Evolutionary conservation across 2,797 vertebrate species (phyloP).

Genomic region (Amphiprion clarkii): DNA sequence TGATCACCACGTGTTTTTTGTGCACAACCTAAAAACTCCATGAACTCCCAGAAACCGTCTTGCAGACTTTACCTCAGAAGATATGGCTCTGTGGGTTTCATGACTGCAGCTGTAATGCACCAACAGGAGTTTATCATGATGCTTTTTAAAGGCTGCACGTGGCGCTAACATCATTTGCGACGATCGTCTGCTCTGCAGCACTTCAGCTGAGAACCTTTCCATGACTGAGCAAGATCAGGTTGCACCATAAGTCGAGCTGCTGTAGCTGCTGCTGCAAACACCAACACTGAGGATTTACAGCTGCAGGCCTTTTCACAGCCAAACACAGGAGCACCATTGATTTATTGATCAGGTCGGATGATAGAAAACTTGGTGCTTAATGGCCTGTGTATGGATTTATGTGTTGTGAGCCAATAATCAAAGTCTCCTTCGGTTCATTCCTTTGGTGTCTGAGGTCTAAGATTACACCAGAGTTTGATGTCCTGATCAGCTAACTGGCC

Average conservation of each 20-base stretch:
- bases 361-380: slow-evolving; percentile 52
- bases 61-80: neutral
- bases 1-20: neutral
- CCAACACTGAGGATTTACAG: slow-evolving; percentile 42
- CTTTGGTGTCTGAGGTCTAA: slow-evolving; percentile 34
- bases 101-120: neutral
- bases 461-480: slow-evolving; percentile 52
- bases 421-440: slow-evolving; percentile 42
- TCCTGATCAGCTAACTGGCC: slow-evolving; percentile 32
- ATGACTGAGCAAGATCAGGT: slow-evolving; percentile 45
- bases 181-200: neutral
- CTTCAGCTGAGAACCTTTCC: slow-evolving; percentile 8
- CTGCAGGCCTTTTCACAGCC: slow-evolving; percentile 28
- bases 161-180: slow-evolving; percentile 15
- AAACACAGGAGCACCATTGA: slow-evolving; percentile 46
- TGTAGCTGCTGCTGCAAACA: slow-evolving; percentile 19
- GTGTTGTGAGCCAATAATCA: slow-evolving; percentile 32
- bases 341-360: slow-evolving; percentile 58
- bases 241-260: slow-evolving; percentile 37
- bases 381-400: slow-evolving; percentile 61
- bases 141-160: slow-evolving; percentile 10
- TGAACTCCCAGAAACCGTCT: neutral
- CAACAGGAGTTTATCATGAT: neutral
- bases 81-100: neutral
- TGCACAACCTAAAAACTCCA: neutral